Evolutionary conservation across 2,888 invertebrate genomes (phyloP).

Genomic region (Melieria crassipennis): DNA sequence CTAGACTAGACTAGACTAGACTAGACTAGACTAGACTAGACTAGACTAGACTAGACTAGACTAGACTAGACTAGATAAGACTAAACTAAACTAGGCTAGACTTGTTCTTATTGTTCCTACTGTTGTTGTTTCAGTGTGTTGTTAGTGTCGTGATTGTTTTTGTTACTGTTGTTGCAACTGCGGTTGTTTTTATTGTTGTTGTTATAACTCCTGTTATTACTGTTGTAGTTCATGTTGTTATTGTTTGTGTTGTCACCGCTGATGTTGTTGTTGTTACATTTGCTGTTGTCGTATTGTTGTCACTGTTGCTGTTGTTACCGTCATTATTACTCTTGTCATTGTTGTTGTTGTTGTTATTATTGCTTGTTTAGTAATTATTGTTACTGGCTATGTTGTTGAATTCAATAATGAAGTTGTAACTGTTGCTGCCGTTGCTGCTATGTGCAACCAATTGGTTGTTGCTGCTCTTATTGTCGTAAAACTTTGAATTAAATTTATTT

Average conservation of each 20-base stretch:
- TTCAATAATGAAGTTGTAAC: neutral
- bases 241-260: neutral
- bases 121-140: too few species aligned
- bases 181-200: slow-evolving; percentile 12
- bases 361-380: slow-evolving; percentile 48
- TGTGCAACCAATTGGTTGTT: neutral
- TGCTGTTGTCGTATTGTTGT: too few species aligned
- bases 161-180: neutral
- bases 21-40: neutral
- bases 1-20: too few species aligned
- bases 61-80: too few species aligned
- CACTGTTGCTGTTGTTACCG: neutral
- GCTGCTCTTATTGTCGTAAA: slow-evolving; percentile 4
- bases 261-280: too few species aligned
- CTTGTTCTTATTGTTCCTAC: neutral
- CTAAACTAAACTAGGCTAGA: neutral
- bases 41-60: too few species aligned
- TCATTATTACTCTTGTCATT: neutral
- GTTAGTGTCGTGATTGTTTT: too few species aligned
- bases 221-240: too few species aligned
- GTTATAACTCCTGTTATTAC: neutral
- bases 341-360: slow-evolving; percentile 4
- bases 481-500: slow-evolving; percentile 25
- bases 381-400: neutral
- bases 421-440: neutral